Evolutionary conservation across 2,888 invertebrate genomes (phyloP).

Genomic region (Pimpla rufipes): DNA sequence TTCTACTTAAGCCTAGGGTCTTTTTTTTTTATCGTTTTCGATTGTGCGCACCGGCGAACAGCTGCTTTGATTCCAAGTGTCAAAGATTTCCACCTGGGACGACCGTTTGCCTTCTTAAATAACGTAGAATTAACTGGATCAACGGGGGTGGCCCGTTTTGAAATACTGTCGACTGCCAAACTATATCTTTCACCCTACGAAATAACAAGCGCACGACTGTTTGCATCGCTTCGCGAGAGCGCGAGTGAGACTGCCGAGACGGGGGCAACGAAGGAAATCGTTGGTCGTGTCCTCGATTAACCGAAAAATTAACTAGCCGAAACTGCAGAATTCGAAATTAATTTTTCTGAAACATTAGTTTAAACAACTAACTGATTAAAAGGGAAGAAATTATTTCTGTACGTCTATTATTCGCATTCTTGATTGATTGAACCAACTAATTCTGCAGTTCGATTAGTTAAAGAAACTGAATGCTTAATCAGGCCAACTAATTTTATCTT

Average conservation of each 20-base stretch:
- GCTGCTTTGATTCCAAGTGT: slow-evolving; percentile 3
- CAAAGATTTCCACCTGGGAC: neutral
- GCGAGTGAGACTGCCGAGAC: neutral
- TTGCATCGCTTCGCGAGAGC: slow-evolving; percentile 37
- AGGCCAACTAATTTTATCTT: no score
- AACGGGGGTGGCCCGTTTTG: slow-evolving; percentile 61
- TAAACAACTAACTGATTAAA: no score
- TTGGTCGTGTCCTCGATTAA: neutral
- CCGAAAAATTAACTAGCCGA: neutral
- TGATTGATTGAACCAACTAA: no score
- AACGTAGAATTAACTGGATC: slow-evolving; percentile 52
- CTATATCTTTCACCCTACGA: slow-evolving; percentile 54
- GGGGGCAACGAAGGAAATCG: neutral
- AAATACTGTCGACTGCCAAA: slow-evolving; percentile 74
- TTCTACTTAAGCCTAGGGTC: slow-evolving; percentile 48
- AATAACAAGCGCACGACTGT: slow-evolving; percentile 49
- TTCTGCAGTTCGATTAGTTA: no score
- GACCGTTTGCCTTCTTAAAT: slow-evolving; percentile 45
- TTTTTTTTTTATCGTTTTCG: slow-evolving; percentile 41
- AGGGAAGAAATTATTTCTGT: no score
- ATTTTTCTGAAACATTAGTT: no score
- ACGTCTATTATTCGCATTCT: no score
- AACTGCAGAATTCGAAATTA: neutral
- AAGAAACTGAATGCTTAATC: no score
- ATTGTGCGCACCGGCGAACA: slow-evolving; percentile 48